phyloP scores from a whole-genome alignment of 2,113 vertebrate species.

The Anoura caudifer region DNA sequence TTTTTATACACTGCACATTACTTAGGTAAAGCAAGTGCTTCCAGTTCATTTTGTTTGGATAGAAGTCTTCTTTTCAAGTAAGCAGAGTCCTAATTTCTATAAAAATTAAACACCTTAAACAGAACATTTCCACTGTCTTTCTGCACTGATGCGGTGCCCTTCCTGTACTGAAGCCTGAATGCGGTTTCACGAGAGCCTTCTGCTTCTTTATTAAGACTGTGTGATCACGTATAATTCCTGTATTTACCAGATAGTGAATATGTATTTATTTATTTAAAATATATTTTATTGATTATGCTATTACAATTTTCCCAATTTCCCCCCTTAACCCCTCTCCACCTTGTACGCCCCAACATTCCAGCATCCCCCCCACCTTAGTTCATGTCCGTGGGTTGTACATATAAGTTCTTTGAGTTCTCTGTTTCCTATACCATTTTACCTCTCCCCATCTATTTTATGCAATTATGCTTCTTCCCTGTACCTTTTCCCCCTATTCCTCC shows the following conservation, averaged over 20 bases:
- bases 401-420: too few relatives aligned
- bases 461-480: too few relatives aligned
- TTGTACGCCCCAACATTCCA: too few relatives aligned
- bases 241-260: neutral
- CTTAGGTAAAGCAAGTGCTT: constrained; percentile 5
- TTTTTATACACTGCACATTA: neutral
- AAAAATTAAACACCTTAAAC: neutral
- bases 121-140: neutral
- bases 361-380: too few relatives aligned
- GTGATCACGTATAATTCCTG: neutral
- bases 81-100: neutral
- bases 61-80: neutral
- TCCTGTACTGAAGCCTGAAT: neutral
- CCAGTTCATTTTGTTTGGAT: neutral
- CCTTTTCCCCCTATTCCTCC: too few relatives aligned
- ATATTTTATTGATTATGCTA: too few relatives aligned
- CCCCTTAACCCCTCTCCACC: too few relatives aligned
- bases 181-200: neutral
- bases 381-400: too few relatives aligned
- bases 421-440: too few relatives aligned
- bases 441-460: too few relatives aligned
- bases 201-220: neutral
- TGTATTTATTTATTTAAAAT: too few relatives aligned
- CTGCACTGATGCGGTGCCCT: neutral
- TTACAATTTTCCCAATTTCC: too few relatives aligned